Base-by-base conservation (phyloP, 1,140 invertebrate genomes). In the Trichogramma pretiosum region DNA sequence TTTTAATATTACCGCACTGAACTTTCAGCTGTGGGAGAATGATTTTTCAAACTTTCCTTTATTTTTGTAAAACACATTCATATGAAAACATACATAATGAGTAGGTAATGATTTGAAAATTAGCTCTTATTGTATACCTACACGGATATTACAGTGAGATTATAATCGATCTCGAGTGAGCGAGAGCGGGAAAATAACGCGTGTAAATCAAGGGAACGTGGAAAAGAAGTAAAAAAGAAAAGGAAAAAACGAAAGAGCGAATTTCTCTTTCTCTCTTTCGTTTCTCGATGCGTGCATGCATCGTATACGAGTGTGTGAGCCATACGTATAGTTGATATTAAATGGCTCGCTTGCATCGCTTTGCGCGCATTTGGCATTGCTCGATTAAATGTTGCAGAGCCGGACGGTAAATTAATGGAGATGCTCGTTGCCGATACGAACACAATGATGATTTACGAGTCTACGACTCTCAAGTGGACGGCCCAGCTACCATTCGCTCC, bases 391-490 rank as follows among this genome's bases (percentile, higher is more conserved):
- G 56, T 73, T 73, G 54, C 60, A 82, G 79, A 78, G 61, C 74
- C 75, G 46, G 73, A 78, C 55, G 76, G 77, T 5, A 76, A 78
- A 49, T 56, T 83, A 46, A 77, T 84, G 67, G 67, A 77, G 30
- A 68, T 83, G 58, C 72, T 85, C 33, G 73, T 80, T n/a, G 80
- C 80, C 37, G 83, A 87, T 61, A 82, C 83, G 43, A 76, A 76
- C 44, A 82, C 80, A 47, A 60, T 87, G 28, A 74, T 85, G 51
- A 75, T 94, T 46, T 93, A 89, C 64, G 79, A 89, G 67, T 79
- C 84, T 45, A 82, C 82, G 22, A 80, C 77, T 11, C 66, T 94
- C 24, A 79, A 83, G 59, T 95, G 91, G 92, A 87, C 87, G 19
- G 86, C 89, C 14, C 84, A 89, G 64, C 65, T 93, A 24, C 74